A percentile compares a stretch with the other conserved stretches of the same genome.
These are phyloP conservation scores for Oscarella lobularis DNA, from an alignment of 37 sponge, comb jelly and placozoan genomes.

Conservation along the genomic window DNA sequence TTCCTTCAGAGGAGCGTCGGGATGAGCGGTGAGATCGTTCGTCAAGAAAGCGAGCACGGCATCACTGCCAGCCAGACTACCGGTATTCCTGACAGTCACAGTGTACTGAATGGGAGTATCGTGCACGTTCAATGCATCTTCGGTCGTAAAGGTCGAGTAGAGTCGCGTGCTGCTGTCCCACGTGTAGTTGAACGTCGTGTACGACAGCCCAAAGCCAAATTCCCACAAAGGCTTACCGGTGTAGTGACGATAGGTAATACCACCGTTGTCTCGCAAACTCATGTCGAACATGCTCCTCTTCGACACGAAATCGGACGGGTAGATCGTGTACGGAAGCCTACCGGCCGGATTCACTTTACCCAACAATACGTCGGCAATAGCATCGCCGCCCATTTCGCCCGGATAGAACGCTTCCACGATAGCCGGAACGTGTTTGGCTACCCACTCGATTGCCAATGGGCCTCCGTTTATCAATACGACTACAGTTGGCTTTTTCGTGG, in stretches of 20 bases:
- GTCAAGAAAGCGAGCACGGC: neutral
- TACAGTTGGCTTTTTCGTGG: constrained; percentile 9
- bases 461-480: constrained; percentile 54
- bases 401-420: constrained; percentile 59
- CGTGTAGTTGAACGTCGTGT: neutral
- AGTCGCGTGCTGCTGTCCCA: neutral
- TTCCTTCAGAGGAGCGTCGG: no score
- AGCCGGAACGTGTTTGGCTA: constrained; percentile 16
- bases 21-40: no score
- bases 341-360: constrained; percentile 50
- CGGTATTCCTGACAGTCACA: neutral
- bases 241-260: neutral
- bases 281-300: neutral
- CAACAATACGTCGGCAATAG: constrained; percentile 48
- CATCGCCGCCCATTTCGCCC: constrained; percentile 44
- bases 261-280: neutral
- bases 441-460: constrained; percentile 20
- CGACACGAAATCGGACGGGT: neutral
- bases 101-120: neutral
- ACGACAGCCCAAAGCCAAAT: constrained; percentile 4
- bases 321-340: constrained; percentile 27
- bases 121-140: neutral
- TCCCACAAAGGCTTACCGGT: neutral
- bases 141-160: neutral
- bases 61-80: neutral